phyloP scores from a whole-genome alignment of 2,113 vertebrate species.

The Emydocephalus ijimae region DNA sequence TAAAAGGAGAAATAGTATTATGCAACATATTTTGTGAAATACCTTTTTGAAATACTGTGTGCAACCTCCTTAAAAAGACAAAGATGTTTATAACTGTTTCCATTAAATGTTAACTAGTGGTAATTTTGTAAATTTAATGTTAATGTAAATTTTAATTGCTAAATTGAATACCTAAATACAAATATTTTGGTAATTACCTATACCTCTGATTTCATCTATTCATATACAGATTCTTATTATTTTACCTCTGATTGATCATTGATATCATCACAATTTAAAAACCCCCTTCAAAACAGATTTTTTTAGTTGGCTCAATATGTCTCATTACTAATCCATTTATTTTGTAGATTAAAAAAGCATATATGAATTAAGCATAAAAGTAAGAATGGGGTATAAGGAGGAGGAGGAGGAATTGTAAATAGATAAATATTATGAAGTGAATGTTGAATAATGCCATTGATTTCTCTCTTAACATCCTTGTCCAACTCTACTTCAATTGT shows the following conservation, averaged over 20 bases:
- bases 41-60: not conserved
- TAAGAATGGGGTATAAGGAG: too few species aligned
- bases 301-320: not conserved
- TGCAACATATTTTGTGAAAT: not conserved
- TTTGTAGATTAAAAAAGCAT: not conserved
- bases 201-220: not conserved
- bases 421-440: not conserved
- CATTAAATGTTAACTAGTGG: constrained; percentile 18
- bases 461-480: not conserved
- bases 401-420: too few species aligned
- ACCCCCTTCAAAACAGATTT: not conserved
- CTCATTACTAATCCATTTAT: not conserved
- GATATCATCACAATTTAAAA: not conserved
- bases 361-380: too few species aligned
- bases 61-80: not conserved
- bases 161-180: constrained; percentile 6
- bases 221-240: not conserved
- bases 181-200: constrained; percentile 9
- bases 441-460: not conserved
- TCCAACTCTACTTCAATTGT: not conserved
- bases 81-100: not conserved
- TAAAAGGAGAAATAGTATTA: not conserved
- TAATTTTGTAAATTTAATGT: constrained; percentile 15
- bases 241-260: not conserved
- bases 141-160: constrained; percentile 16